Evolutionary conservation across 2,888 invertebrate species (phyloP).

Genomic region (Penaeus monodon): DNA sequence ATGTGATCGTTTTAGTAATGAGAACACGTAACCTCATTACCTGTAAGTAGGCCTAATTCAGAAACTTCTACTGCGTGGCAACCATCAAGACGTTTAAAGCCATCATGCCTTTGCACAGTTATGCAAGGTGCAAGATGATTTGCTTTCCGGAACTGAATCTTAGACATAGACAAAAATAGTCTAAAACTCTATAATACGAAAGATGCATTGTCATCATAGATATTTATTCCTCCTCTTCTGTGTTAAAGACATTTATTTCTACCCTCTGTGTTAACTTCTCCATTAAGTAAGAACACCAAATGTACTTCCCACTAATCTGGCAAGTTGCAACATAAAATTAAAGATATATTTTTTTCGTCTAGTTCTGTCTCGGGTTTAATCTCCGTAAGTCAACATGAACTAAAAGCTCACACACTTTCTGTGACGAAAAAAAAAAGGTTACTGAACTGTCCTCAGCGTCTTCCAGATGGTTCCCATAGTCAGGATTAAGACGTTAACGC

Average conservation of each 20-base stretch:
- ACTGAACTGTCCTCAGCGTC: no score
- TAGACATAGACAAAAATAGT: no score
- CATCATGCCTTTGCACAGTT: not conserved
- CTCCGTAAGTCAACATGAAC: not conserved
- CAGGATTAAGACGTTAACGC: no score
- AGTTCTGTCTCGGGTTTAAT: not conserved
- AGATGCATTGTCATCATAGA: no score
- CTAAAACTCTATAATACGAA: no score
- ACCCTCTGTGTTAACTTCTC: not conserved
- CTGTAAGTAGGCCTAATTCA: not conserved
- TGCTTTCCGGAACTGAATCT: not conserved
- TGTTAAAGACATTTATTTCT: no score
- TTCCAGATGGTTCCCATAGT: no score
- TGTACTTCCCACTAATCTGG: slow-evolving; percentile 5
- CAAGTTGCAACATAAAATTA: no score
- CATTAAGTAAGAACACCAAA: not conserved
- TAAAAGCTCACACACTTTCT: no score
- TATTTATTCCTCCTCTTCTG: no score
- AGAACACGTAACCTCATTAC: not conserved
- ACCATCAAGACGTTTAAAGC: not conserved
- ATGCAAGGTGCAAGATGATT: slow-evolving; percentile 1
- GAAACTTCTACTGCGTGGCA: not conserved
- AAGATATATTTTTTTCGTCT: not conserved
- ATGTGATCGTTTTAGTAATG: not conserved
- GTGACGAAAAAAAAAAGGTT: no score